Evolutionary conservation across 1,140 invertebrate species (phyloP).

Genomic region (Cheumatopsyche charites): DNA sequence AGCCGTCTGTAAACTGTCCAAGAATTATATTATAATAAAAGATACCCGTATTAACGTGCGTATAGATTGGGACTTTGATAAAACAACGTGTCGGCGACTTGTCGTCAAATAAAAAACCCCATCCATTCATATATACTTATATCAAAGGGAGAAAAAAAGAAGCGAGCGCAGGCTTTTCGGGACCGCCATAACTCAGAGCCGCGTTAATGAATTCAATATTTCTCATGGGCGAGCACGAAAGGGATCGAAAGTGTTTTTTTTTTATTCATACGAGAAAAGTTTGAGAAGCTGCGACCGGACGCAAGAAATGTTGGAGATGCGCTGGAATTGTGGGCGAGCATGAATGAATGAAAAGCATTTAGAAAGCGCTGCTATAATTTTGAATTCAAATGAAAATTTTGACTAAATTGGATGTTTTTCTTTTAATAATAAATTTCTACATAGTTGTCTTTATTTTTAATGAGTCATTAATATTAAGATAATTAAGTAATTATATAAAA

Average conservation of each 20-base stretch:
- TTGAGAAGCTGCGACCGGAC: too few relatives aligned
- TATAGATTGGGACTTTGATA: slow-evolving; percentile 45
- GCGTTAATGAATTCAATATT: slow-evolving; percentile 43
- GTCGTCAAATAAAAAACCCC: slow-evolving; percentile 45
- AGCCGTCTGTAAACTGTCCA: slow-evolving; percentile 39
- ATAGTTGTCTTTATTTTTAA: too few relatives aligned
- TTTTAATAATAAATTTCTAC: too few relatives aligned
- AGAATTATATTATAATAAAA: slow-evolving; percentile 48
- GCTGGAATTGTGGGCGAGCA: background rate
- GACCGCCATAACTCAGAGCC: slow-evolving; percentile 44
- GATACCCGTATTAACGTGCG: slow-evolving; percentile 46
- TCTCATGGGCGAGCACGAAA: slow-evolving; percentile 1
- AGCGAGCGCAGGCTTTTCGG: slow-evolving; percentile 3
- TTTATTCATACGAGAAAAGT: background rate
- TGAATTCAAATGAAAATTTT: too few relatives aligned
- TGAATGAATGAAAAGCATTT: too few relatives aligned
- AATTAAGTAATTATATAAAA: too few relatives aligned
- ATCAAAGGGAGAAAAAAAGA: slow-evolving; percentile 19
- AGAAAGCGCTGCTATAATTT: too few relatives aligned
- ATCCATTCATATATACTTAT: slow-evolving; percentile 46
- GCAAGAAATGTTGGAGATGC: background rate
- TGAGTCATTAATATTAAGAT: too few relatives aligned
- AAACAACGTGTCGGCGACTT: slow-evolving; percentile 42
- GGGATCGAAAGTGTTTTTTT: slow-evolving; percentile 9
- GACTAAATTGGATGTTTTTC: too few relatives aligned